Evolutionary conservation across 2,888 invertebrate species (phyloP).

Genomic region (Dicyrtomina minuta): DNA sequence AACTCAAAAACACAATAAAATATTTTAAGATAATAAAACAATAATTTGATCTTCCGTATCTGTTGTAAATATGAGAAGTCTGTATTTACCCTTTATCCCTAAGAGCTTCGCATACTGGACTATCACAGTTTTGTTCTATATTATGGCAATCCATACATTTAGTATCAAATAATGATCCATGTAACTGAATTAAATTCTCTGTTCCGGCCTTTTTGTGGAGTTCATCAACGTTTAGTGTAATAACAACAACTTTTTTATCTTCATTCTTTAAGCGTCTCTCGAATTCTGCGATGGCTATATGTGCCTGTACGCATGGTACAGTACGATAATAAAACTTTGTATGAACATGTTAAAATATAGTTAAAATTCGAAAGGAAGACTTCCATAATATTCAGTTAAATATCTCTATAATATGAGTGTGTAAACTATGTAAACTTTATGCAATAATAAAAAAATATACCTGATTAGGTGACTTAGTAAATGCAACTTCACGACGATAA

Average conservation of each 20-base stretch:
- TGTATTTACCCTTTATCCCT: conserved; percentile 66
- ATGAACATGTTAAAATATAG: too few species aligned
- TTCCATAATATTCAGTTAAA: too few species aligned
- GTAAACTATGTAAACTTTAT: conserved; percentile 15
- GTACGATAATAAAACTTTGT: too few species aligned
- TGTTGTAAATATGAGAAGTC: not conserved
- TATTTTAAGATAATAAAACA: not conserved
- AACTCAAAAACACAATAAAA: too few species aligned
- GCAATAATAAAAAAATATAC: conserved; percentile 61
- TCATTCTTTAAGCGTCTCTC: conserved; percentile 61
- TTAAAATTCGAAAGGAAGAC: too few species aligned
- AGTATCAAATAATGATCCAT: conserved; percentile 69
- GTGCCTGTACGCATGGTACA: too few species aligned
- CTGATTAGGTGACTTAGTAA: conserved; percentile 69
- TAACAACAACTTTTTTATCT: conserved; percentile 60
- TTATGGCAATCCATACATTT: conserved; percentile 68
- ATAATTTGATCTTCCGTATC: not conserved
- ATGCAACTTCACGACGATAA: conserved; percentile 76
- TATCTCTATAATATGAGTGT: too few species aligned
- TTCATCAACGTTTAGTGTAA: conserved; percentile 69
- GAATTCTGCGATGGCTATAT: conserved; percentile 68
- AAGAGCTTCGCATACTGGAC: conserved; percentile 76
- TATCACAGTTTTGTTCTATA: conserved; percentile 67
- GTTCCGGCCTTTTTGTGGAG: conserved; percentile 65
- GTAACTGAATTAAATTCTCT: conserved; percentile 64